These are phyloP conservation scores for Brachyistius frenatus DNA, from an alignment of 2,113 vertebrate genomes.

Conservation along the genomic window DNA sequence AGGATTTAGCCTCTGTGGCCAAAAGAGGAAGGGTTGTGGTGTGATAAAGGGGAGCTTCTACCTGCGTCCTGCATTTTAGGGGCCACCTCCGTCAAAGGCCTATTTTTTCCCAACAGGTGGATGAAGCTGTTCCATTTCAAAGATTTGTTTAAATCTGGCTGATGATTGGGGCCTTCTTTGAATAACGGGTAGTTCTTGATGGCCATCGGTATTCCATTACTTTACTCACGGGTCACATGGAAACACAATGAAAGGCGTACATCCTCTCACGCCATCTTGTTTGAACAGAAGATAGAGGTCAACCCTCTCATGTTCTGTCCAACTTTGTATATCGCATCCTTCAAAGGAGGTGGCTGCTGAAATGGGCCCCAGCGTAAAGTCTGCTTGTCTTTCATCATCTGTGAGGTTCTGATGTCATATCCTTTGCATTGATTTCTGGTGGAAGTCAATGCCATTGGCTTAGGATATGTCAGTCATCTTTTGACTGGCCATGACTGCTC, in stretches of 20 bases:
- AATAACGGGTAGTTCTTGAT: neutral
- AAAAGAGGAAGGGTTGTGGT: conserved; percentile 62
- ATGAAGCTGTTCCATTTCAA: neutral
- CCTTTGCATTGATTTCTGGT: conserved; percentile 70
- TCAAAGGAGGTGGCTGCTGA: conserved; percentile 50
- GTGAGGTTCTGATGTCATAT: conserved; percentile 74
- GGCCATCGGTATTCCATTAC: neutral
- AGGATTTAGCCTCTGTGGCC: conserved; percentile 71
- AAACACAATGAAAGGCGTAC: neutral
- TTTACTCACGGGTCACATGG: neutral
- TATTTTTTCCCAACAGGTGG: neutral
- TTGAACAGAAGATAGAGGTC: neutral
- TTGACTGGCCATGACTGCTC: conserved; percentile 32
- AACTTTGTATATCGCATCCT: neutral
- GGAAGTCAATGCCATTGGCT: conserved; percentile 73
- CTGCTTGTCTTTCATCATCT: conserved; percentile 33
- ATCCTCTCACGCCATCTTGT: neutral
- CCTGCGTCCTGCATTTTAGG: conserved; percentile 42
- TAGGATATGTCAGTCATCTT: conserved; percentile 73
- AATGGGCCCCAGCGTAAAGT: conserved; percentile 38
- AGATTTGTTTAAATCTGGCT: neutral
- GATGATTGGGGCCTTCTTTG: conserved; percentile 1
- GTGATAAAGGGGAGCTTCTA: conserved; percentile 50
- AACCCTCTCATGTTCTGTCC: neutral
- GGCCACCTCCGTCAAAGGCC: conserved; percentile 44